A percentile compares a stretch with the other conserved stretches of the same genome.
Evolutionary conservation across 2,888 invertebrate species (phyloP).

Genomic region (Rutpela maculata): DNA sequence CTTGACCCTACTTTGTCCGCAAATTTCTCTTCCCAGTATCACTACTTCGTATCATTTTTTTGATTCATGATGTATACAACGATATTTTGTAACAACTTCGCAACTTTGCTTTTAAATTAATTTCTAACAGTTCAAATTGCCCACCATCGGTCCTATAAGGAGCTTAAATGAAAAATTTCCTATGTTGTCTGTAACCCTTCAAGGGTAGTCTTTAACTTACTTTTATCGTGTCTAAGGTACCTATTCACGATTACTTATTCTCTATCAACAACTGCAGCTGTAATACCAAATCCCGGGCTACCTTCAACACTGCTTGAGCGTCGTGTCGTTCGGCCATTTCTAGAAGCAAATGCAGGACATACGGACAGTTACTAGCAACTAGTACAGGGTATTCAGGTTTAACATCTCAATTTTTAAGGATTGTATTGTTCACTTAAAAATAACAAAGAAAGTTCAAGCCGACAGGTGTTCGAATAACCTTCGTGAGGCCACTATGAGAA

Average conservation of each 20-base stretch:
- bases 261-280: slow-evolving; percentile 94
- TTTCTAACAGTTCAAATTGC: slow-evolving; percentile 21
- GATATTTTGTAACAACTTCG: background rate
- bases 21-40: too few relatives aligned
- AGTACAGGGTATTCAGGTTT: too few relatives aligned
- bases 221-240: background rate
- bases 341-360: slow-evolving; percentile 73
- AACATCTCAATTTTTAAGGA: too few relatives aligned
- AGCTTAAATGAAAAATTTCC: background rate
- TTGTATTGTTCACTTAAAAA: too few relatives aligned
- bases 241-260: slow-evolving; percentile 83
- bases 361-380: too few relatives aligned
- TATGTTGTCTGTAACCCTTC: background rate
- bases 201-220: background rate
- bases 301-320: slow-evolving; percentile 85
- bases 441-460: too few relatives aligned
- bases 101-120: slow-evolving; percentile 2
- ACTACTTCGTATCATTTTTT: too few relatives aligned
- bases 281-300: slow-evolving; percentile 90
- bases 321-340: slow-evolving; percentile 99
- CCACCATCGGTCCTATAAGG: slow-evolving; percentile 20
- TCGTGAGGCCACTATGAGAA: too few relatives aligned
- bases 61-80: background rate
- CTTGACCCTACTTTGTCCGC: too few relatives aligned
- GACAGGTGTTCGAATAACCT: too few relatives aligned